These are phyloP conservation scores for Crenichthys baileyi DNA, from an alignment of 2,797 vertebrate species.

Conservation along the genomic window DNA sequence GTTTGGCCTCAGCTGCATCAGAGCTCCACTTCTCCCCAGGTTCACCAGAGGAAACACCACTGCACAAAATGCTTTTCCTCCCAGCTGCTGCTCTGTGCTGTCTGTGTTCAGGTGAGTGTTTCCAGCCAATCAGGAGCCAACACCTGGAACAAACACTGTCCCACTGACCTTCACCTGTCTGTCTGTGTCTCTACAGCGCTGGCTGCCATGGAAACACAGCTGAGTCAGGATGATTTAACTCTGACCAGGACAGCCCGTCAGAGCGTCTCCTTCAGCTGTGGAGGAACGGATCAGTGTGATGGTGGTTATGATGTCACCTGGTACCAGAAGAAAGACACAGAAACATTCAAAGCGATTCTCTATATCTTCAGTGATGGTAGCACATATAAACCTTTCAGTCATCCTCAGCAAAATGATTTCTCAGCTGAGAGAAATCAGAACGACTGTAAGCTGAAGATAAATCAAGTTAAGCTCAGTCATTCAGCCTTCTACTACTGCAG, in stretches of 20 bases:
- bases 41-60: too few relatives aligned
- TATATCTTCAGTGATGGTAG: accelerated
- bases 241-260: conserved; percentile 5
- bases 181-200: too few relatives aligned
- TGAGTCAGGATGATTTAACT: background rate
- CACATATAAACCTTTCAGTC: accelerated
- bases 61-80: too few relatives aligned
- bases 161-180: too few relatives aligned
- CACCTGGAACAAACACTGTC: too few relatives aligned
- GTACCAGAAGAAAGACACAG: conserved; percentile 14
- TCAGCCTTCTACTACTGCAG: conserved; percentile 2
- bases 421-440: background rate
- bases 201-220: too few relatives aligned
- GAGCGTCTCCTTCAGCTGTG: conserved; percentile 11
- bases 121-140: too few relatives aligned
- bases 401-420: conserved; percentile 24
- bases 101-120: too few relatives aligned
- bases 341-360: background rate
- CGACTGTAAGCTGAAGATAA: background rate
- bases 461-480: background rate
- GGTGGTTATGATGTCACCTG: background rate
- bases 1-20: too few relatives aligned
- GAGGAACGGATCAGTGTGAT: background rate
- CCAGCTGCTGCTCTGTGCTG: too few relatives aligned
- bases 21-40: too few relatives aligned